A percentile compares a stretch with the other conserved stretches of the same genome.
These are phyloP conservation scores for Onthophagus sagittarius DNA, from an alignment of 2,888 invertebrate genomes.

Conservation along the genomic window DNA sequence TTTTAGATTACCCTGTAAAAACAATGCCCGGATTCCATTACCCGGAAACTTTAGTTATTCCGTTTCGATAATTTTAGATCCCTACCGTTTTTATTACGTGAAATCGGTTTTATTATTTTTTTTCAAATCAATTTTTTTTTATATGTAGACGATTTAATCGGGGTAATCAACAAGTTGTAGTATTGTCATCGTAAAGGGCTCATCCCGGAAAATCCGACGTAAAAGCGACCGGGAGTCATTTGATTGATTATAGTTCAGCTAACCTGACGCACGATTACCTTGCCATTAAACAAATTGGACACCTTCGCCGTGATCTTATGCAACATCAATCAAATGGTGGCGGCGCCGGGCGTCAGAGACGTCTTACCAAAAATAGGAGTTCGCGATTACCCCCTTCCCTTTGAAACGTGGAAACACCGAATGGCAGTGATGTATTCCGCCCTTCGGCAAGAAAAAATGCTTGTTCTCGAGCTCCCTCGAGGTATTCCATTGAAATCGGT, in stretches of 20 bases:
- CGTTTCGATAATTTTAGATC: neutral
- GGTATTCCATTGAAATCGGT: conserved; percentile 11
- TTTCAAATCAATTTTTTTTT: too few species aligned
- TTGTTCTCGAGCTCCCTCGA: neutral
- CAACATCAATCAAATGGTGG: neutral
- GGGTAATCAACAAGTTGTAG: conserved; percentile 35
- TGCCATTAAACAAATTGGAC: conserved; percentile 16
- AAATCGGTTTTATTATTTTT: too few species aligned
- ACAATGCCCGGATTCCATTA: conserved; percentile 6
- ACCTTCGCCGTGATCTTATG: conserved; percentile 5
- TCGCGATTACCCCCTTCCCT: neutral
- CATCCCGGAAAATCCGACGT: conserved; percentile 25
- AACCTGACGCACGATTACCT: conserved; percentile 15
- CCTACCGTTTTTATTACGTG: too few species aligned
- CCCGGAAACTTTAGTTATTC: neutral
- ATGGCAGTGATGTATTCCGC: conserved; percentile 8
- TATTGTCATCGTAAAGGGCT: conserved; percentile 31
- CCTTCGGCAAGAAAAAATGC: neutral
- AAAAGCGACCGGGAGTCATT: conserved; percentile 25
- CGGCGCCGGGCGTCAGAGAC: neutral
- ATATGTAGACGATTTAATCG: conserved; percentile 28
- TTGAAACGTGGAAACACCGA: neutral
- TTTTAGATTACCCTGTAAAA: conserved; percentile 7
- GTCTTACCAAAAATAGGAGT: neutral
- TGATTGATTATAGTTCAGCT: conserved; percentile 27